Evolutionary conservation across 2,113 vertebrate species (phyloP), one percentile per base, ranked within the genome.

Genomic region (Oncorhynchus clarkii): DNA sequence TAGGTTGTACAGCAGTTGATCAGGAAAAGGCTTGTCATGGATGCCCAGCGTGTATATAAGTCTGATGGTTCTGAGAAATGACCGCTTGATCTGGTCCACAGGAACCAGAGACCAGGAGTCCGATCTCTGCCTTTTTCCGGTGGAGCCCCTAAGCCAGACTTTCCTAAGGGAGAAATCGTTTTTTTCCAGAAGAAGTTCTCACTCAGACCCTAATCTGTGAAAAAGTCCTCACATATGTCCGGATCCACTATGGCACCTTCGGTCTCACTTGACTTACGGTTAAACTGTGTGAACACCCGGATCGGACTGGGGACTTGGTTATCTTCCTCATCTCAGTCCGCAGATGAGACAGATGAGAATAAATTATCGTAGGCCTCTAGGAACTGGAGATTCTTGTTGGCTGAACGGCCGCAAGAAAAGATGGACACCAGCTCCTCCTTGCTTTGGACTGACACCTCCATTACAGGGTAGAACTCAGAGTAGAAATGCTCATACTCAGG

Each of bases 401-500:
- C 62, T 8, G 85, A 84, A 48, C 77, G 87, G 59, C 91, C 89
- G 74, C n/a, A 86, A 67, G 89, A 90, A 39, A 89, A 89, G 70
- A 91, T 85, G 1, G 90, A 88, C 74, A 91, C 77, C 2, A 54
- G 16, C 26, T 84, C 51, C 18, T 87, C 71, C 76, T 78, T 78
- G 27, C 67, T 24, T 20, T 73, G 69, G 67, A 76, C 73, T 9
- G 80, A 78, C 57, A 81, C 7, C 48, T 73, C 29, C 1, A 78
- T 31, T 12, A 87, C 62, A 20, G 90, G 89, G 59, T 70, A 84
- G 81, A 90, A 94, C 4, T 97, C 95, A 0, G 94, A 96, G 74
- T 96, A 96, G 62, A 98, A 94, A 78, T 94, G 91, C 3, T 99
- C 96, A 0, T 96, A 97, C 16, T 98, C 96, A 0, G 95, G 92